Base-by-base conservation (phyloP, 2,888 invertebrate species). In the Vannuccia rotundouncinata region DNA sequence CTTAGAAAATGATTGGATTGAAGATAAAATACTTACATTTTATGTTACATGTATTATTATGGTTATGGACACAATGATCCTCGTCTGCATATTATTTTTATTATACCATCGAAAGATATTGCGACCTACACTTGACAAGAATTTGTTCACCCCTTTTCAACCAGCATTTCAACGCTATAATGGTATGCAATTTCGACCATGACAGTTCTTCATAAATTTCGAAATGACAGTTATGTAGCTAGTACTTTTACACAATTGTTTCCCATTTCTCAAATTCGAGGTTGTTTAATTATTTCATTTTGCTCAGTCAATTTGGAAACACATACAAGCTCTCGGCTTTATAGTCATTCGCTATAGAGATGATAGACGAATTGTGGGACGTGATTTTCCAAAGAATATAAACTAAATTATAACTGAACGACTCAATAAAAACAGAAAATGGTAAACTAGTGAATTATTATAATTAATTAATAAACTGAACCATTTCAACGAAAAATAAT, bases 11-110 rank as follows among this genome's bases (percentile, higher is more conserved):
- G 66, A 66, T 66, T 17, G 66, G 2, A 66, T 66, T 66, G 66
- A 66, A 66, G 66, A 66, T 66, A 66, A 66, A 66, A 66, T 66
- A 22, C 66, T 66, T 66, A 22, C 25, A 22, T 66, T n/a, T 66
- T 66, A 66, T 27, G 66, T 66, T 66, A 66, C 25, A 66, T 66
- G n/a, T n/a, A n/a, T n/a, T n/a, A 66, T 66, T 66, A 66, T 66
- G 66, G 66, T 66, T 66, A 66, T 66, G 66, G 66, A 66, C 66
- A 66, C 10, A 45, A 45, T 45, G 45, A 45, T 45, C 45, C 45
- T 17, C 45, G 45, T 45, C 45, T 45, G 45, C 45, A 45, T 45
- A 45, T 45, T 45, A 5, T 45, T 45, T 13, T 45, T 45, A 45
- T 17, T 17, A 45, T 45, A n/a, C n/a, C n/a, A n/a, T n/a, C n/a